phyloP scores from a whole-genome alignment of 1,140 invertebrate species.

The Brachionus rotundiformis region DNA sequence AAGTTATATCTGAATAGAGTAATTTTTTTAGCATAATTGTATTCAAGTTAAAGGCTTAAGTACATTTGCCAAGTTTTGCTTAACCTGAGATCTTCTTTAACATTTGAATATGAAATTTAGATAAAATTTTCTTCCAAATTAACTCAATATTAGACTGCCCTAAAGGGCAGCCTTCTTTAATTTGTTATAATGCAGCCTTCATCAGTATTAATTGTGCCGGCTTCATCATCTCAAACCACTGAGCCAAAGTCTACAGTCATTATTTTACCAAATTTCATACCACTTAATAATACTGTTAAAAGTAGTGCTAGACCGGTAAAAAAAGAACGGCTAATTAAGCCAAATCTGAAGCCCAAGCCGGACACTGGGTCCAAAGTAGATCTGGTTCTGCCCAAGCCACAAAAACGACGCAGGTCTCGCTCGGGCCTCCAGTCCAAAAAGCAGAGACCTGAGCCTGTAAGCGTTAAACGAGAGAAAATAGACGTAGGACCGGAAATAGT shows the following conservation, averaged over 20 bases:
- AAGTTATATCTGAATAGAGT: not conserved
- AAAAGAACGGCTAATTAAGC: conserved; percentile 19
- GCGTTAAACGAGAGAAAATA: not conserved
- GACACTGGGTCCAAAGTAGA: not conserved
- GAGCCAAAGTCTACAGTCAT: conserved; percentile 10
- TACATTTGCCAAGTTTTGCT: not conserved
- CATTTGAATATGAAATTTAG: not conserved
- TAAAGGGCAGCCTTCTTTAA: not conserved
- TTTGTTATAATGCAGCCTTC: conserved; percentile 37
- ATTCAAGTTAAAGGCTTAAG: not conserved
- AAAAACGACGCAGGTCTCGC: not conserved
- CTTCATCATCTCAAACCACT: not conserved
- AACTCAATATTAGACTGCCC: not conserved
- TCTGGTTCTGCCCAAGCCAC: not conserved
- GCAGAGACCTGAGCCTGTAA: not conserved
- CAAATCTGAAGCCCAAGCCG: not conserved
- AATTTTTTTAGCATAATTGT: not conserved
- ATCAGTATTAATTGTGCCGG: conserved; percentile 28
- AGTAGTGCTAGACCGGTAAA: not conserved
- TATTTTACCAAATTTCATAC: conserved; percentile 10
- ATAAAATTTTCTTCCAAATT: not conserved
- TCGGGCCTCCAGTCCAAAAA: not conserved
- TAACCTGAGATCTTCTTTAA: not conserved
- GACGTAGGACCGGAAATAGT: not conserved
- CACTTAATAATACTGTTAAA: not conserved